phyloP scores from a whole-genome alignment of 2,888 invertebrate species.

The Tenthredo notha region DNA sequence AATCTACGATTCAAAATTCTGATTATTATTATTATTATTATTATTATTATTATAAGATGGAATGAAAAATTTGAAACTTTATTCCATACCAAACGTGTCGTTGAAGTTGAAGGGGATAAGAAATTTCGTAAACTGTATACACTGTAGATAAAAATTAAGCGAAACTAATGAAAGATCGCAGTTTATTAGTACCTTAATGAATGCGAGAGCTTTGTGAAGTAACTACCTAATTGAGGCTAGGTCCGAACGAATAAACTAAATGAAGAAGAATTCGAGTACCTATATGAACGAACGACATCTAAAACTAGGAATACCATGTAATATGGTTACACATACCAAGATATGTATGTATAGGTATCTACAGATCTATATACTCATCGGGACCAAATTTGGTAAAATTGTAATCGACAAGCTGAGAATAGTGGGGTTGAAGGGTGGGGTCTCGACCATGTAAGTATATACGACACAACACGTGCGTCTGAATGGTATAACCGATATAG shows the following conservation, averaged over 20 bases:
- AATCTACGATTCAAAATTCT: conserved; percentile 36
- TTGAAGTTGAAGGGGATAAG: neutral
- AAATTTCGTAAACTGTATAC: neutral
- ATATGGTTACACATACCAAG: neutral
- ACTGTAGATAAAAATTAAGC: neutral
- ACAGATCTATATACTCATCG: neutral
- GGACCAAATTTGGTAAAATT: conserved; percentile 8
- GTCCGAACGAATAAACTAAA: neutral
- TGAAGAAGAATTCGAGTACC: neutral
- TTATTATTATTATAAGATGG: no score
- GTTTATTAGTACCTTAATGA: neutral
- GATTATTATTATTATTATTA: no score
- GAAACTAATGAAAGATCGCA: neutral
- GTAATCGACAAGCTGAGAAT: conserved; percentile 35
- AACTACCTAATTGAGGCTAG: neutral
- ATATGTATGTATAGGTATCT: neutral
- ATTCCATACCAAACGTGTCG: no score
- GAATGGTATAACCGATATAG: conserved; percentile 46
- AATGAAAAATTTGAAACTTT: no score
- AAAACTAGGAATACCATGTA: neutral
- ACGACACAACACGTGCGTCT: conserved; percentile 46
- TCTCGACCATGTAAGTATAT: conserved; percentile 26
- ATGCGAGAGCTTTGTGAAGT: neutral
- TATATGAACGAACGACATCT: neutral
- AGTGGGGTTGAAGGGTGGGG: neutral